phyloP scores from a whole-genome alignment of 2,113 vertebrate species.

The Sander vitreus region DNA sequence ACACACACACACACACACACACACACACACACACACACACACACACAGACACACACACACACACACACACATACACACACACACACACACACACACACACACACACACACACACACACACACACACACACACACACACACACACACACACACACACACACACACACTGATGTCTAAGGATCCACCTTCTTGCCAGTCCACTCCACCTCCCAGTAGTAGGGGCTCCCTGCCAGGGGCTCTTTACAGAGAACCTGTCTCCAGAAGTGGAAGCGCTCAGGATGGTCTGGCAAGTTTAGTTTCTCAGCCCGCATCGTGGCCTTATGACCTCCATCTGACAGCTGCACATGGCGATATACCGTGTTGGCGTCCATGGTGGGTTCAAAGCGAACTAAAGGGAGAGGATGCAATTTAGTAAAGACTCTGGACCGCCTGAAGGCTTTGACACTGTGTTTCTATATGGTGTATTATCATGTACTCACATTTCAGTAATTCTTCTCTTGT shows the following conservation, averaged over 20 bases:
- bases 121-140: no score
- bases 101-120: no score
- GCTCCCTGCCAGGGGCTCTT: slow-evolving; percentile 79
- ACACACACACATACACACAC: no score
- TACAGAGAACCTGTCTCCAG: slow-evolving; percentile 85
- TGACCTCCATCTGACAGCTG: slow-evolving; percentile 71
- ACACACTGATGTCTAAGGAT: not conserved
- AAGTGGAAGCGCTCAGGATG: slow-evolving; percentile 81
- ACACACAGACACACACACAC: no score
- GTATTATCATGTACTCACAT: slow-evolving; percentile 74
- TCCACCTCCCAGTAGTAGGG: slow-evolving; percentile 87
- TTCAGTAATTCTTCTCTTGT: slow-evolving; percentile 83
- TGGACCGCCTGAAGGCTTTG: not conserved
- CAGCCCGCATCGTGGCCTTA: slow-evolving; percentile 76
- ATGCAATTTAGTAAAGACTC: not conserved
- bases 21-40: no score
- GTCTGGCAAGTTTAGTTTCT: slow-evolving; percentile 77
- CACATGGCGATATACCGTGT: slow-evolving; percentile 80
- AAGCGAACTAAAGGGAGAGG: slow-evolving; percentile 73
- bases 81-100: no score
- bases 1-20: no score
- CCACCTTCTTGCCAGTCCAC: slow-evolving; percentile 84
- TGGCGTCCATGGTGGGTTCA: slow-evolving; percentile 80
- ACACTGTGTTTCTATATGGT: not conserved
- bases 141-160: no score